Conservation (phyloP, 2,797 vertebrate genomes). For the Premnoplex brunnescens region DNA sequence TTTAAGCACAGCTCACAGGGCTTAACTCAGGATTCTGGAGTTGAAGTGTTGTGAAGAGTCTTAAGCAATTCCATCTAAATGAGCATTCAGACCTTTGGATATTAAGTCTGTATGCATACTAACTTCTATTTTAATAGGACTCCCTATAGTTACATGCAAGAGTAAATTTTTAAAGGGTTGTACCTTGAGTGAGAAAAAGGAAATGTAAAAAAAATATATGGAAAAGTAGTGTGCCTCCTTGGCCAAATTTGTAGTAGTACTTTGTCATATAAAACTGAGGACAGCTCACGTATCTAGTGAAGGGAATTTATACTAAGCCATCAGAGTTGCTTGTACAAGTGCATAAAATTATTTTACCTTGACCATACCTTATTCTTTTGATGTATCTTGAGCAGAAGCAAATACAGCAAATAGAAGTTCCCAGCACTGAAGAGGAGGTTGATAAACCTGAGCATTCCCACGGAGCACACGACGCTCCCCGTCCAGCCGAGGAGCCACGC, state of each 20-base stretch:
- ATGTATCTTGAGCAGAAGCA: conserved; percentile 87
- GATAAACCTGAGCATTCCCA: conserved; percentile 90
- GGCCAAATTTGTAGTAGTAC: not conserved
- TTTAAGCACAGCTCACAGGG: not conserved
- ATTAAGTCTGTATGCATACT: fast-evolving
- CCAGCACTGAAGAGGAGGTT: conserved; percentile 95
- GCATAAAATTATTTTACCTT: not conserved
- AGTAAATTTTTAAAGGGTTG: not conserved
- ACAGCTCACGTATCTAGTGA: fast-evolving
- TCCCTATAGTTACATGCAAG: not conserved
- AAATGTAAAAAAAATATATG: not conserved
- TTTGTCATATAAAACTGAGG: not conserved
- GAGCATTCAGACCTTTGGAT: not conserved
- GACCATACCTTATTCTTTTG: conserved; percentile 86
- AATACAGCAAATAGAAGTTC: conserved; percentile 91
- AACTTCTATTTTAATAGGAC: not conserved
- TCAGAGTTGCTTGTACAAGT: not conserved
- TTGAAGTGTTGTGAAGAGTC: not conserved
- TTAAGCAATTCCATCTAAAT: not conserved
- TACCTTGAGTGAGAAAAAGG: not conserved
- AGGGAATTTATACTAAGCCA: not conserved
- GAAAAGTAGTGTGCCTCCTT: not conserved
- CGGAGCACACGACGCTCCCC: conserved; percentile 85
- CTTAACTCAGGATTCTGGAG: not conserved
- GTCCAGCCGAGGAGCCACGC: conserved; percentile 88